These are phyloP conservation scores for Stegodyphus dumicola DNA, from an alignment of 1,140 invertebrate species.

Conservation along the genomic window DNA sequence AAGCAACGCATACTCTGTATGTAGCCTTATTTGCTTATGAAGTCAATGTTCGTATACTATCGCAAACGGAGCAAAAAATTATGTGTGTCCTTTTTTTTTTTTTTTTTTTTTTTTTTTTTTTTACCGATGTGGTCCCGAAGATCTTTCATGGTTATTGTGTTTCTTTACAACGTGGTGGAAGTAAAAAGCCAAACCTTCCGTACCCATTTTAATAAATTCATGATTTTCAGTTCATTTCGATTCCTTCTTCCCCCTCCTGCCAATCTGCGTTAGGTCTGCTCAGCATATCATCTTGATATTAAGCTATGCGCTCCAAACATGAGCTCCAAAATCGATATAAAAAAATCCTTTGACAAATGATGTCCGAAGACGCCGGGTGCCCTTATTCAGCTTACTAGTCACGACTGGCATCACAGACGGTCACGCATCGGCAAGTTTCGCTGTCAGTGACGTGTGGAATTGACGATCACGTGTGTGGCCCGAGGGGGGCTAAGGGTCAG, in stretches of 20 bases:
- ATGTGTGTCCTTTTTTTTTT: too few species aligned
- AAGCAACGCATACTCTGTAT: too few species aligned
- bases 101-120: too few species aligned
- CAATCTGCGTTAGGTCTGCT: neutral
- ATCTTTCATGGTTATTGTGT: too few species aligned
- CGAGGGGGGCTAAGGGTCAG: constrained; percentile 30
- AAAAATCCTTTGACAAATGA: neutral
- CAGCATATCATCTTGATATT: constrained; percentile 6
- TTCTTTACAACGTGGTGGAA: neutral
- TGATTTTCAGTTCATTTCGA: too few species aligned
- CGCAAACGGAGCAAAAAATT: too few species aligned
- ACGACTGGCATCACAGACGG: constrained; percentile 41
- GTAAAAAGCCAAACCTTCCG: too few species aligned
- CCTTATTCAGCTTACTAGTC: constrained; percentile 35
- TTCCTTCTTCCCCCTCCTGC: too few species aligned
- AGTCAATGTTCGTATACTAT: too few species aligned
- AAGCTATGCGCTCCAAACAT: neutral
- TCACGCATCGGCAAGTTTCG: constrained; percentile 28
- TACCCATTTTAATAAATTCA: too few species aligned
- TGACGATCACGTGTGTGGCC: constrained; percentile 34
- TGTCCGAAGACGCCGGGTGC: constrained; percentile 1
- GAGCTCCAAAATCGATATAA: neutral
- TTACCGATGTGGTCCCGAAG: too few species aligned
- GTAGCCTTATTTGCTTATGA: too few species aligned
- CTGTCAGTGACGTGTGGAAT: constrained; percentile 52